phyloP scores from a whole-genome alignment of 2,113 vertebrate species.

The Hippopotamus amphibius region DNA sequence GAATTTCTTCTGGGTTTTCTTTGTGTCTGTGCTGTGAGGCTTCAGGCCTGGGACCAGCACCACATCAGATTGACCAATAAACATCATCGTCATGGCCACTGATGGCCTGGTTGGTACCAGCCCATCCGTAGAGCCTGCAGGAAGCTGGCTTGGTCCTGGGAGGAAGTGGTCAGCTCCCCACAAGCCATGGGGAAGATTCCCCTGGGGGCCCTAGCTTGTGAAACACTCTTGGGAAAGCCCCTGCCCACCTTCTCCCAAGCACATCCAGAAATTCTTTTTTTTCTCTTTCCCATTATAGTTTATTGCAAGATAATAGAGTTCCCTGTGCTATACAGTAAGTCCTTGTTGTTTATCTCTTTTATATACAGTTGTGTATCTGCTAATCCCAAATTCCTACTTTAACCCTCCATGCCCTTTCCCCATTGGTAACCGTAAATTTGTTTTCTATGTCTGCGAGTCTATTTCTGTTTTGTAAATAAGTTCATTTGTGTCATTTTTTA shows the following conservation, averaged over 20 bases:
- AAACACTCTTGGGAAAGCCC: not conserved
- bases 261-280: not conserved
- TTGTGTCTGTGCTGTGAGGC: not conserved
- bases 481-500: not conserved
- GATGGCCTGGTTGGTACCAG: not conserved
- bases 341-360: not conserved
- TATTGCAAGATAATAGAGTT: not conserved
- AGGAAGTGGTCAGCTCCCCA: not conserved
- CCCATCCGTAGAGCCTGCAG: not conserved
- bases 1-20: not conserved
- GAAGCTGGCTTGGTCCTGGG: not conserved
- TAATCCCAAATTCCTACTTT: not conserved
- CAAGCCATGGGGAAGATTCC: not conserved
- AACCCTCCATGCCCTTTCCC: not conserved
- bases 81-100: not conserved
- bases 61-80: not conserved
- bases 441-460: not conserved
- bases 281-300: not conserved
- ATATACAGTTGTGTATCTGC: not conserved
- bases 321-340: not conserved
- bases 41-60: not conserved
- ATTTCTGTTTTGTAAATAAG: not conserved
- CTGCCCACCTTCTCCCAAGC: not conserved
- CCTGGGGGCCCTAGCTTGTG: not conserved
- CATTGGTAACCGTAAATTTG: not conserved